phyloP scores from a whole-genome alignment of 2,888 invertebrate genomes.

The Harpagoxenus sublaevis region DNA sequence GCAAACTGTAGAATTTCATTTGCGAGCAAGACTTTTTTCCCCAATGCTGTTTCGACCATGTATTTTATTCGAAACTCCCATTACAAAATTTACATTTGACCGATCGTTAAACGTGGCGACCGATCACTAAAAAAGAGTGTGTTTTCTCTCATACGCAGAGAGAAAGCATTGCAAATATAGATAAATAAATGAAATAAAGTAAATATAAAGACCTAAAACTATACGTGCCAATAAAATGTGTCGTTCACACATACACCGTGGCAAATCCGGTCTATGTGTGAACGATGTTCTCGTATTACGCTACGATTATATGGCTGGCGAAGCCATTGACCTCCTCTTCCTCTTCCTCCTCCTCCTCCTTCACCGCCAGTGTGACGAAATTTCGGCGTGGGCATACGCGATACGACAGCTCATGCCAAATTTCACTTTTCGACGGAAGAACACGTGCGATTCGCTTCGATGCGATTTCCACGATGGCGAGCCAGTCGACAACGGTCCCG shows the following conservation, averaged over 20 bases:
- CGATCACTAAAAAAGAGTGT: not conserved
- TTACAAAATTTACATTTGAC: conserved; percentile 35
- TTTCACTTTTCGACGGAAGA: conserved; percentile 81
- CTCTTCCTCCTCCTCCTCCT: not conserved
- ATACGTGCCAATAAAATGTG: not conserved
- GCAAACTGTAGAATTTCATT: conserved; percentile 61
- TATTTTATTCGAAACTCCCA: not conserved
- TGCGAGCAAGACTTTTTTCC: conserved; percentile 38
- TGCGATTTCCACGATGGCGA: conserved; percentile 45
- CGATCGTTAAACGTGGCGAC: conserved; percentile 20
- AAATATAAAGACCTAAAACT: not conserved
- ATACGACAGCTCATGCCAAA: conserved; percentile 71
- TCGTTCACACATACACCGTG: not conserved
- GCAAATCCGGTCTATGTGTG: conserved; percentile 21
- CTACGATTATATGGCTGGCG: conserved; percentile 50
- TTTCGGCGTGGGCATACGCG: conserved; percentile 67
- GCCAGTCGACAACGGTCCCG: conserved; percentile 63
- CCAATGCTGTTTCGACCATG: conserved; percentile 46
- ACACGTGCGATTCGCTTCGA: conserved; percentile 60
- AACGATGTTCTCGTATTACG: conserved; percentile 17
- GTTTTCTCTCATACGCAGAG: not conserved
- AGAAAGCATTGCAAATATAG: not conserved
- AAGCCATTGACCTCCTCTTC: conserved; percentile 58
- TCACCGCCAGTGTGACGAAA: conserved; percentile 64
- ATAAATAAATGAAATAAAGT: not conserved